A percentile compares a stretch with the other conserved stretches of the same genome.
phyloP scores from a whole-genome alignment of 2,113 vertebrate species.

The Pleuronectes platessa region DNA sequence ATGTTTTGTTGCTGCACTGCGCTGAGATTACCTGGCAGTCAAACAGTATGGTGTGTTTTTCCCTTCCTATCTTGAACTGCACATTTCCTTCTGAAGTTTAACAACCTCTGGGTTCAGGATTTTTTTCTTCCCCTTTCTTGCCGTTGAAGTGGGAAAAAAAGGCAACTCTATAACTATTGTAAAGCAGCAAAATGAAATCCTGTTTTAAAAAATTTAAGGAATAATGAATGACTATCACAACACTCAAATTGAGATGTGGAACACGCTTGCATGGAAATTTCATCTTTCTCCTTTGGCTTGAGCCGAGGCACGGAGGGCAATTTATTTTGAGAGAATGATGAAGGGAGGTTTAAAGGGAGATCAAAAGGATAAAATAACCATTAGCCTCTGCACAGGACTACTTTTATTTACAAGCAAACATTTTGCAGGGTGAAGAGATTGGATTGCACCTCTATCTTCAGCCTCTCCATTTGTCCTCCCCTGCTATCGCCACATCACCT shows the following conservation, averaged over 20 bases:
- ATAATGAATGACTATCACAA: not conserved
- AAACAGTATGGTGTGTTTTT: slow-evolving; percentile 40
- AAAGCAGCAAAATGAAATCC: slow-evolving; percentile 1
- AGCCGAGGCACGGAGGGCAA: slow-evolving; percentile 33
- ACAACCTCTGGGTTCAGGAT: slow-evolving; percentile 27
- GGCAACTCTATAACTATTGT: not conserved
- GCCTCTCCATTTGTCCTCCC: slow-evolving; percentile 67
- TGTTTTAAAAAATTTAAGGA: not conserved
- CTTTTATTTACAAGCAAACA: slow-evolving; percentile 64
- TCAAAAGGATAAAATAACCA: slow-evolving; percentile 76
- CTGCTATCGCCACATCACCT: slow-evolving; percentile 66
- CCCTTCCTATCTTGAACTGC: slow-evolving; percentile 40
- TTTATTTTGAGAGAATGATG: slow-evolving; percentile 63
- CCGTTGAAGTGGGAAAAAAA: not conserved
- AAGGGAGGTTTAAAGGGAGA: slow-evolving; percentile 43
- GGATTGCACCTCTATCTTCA: slow-evolving; percentile 67
- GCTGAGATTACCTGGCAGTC: slow-evolving; percentile 54
- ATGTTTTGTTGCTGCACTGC: slow-evolving; percentile 48
- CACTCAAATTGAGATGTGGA: slow-evolving; percentile 16
- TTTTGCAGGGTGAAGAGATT: slow-evolving; percentile 68
- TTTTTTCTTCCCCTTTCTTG: slow-evolving; percentile 19
- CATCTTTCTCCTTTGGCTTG: slow-evolving; percentile 11
- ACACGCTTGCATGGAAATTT: slow-evolving; percentile 9
- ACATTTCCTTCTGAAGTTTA: slow-evolving; percentile 49
- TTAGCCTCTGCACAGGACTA: slow-evolving; percentile 71